Conservation (phyloP, 2,797 vertebrate species). For the Microctenopoma steveboyesi region DNA sequence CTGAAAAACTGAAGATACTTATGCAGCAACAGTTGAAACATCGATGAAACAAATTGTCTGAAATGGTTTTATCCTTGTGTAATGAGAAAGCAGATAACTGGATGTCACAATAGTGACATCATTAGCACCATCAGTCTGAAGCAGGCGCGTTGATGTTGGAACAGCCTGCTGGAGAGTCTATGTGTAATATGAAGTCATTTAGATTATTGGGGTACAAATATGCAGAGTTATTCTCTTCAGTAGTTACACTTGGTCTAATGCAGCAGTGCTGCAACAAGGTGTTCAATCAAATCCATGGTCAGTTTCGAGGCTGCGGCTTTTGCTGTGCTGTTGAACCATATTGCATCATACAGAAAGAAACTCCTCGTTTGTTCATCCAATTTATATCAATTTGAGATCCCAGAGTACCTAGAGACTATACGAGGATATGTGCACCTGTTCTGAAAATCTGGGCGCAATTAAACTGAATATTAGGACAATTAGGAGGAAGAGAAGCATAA, state of each 20-base stretch:
- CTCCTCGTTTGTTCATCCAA: neutral
- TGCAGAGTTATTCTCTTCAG: neutral
- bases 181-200: neutral
- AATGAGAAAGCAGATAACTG: neutral
- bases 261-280: neutral
- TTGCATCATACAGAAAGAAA: neutral
- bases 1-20: constrained; percentile 9
- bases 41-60: neutral
- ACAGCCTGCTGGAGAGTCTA: neutral
- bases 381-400: neutral
- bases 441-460: neutral
- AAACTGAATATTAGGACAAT: neutral
- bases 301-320: constrained; percentile 3
- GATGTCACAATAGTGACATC: constrained; percentile 14
- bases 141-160: constrained; percentile 12
- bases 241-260: neutral
- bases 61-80: neutral
- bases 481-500: neutral
- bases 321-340: neutral
- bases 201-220: constrained; percentile 7
- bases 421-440: neutral
- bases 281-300: neutral
- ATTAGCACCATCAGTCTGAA: constrained; percentile 19
- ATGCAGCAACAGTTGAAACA: constrained; percentile 3
- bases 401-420: neutral